Evolutionary conservation across 1,140 invertebrate species (phyloP), one percentile per base, ranked within the genome.

Genomic region (Cecropterus lyciades): DNA sequence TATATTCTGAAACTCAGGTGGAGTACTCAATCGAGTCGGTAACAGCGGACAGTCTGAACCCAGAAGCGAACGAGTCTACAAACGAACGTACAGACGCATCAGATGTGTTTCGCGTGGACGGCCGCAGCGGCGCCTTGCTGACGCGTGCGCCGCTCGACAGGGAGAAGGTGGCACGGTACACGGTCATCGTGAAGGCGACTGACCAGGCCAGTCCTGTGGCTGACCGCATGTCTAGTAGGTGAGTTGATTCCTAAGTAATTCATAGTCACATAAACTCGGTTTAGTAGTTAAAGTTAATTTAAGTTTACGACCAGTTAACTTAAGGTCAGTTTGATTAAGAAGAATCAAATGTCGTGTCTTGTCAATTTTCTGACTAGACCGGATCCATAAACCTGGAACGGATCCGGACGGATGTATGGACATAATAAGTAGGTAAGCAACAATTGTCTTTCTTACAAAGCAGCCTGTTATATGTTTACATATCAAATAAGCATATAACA

Each of bases 81-180:
- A 62, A 65, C 0, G 79, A 84, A 60, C 65, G 78, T 13, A 33
- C 70, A 0, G 80, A 92, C 3, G 85, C 85, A 69, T 86, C 94
- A 74, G 93, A 95, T 27, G 95, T 95, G 0, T 98, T 98, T 87
- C 93, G 95, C 65, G 96, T 99, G 30, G 97, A 98, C 80, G 90
- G 94, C 0, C 94, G 95, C 42, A 96, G 96, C 2, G 98, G 98
- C 4, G 95, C 97, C 0, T 94, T 99, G 6, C 96, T 96, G 0
- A 99, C 97, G 0, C 95, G 97, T 49, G 94, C 95, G 9, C 85
- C 95, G 0, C 86, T 99, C 3, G 99, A 99, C 87, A 94, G 98
- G 20, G 99, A 99, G 93, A 95, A 94, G 5, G 95, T 96, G 4
- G 95, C 98, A 45, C 94, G 96, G 45, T 99, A 99, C 79, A 96